phyloP scores from a whole-genome alignment of 2,797 vertebrate species.

The Vultur gryphus region DNA sequence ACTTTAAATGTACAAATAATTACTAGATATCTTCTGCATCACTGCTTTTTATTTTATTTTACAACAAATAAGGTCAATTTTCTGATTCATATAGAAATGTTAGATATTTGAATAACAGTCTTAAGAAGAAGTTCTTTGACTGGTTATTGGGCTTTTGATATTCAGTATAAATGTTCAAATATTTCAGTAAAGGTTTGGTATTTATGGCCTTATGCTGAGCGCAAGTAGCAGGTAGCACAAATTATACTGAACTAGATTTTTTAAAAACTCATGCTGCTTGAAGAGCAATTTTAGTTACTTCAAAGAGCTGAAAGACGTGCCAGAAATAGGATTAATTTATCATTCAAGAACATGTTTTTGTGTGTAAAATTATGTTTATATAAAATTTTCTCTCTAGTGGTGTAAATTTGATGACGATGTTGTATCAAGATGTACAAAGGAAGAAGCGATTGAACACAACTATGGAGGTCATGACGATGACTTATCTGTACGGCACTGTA shows the following conservation, averaged over 20 bases:
- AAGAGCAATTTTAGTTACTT: conserved; percentile 4
- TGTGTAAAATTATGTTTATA: neutral
- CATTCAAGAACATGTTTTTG: neutral
- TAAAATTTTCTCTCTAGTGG: conserved; percentile 78
- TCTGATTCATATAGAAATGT: neutral
- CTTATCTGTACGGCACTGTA: conserved; percentile 96
- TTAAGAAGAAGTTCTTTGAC: neutral
- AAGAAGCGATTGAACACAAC: conserved; percentile 98
- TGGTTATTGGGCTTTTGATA: neutral
- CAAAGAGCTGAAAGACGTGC: neutral
- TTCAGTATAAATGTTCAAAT: neutral
- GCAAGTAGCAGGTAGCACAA: neutral
- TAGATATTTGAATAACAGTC: neutral
- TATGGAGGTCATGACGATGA: conserved; percentile 97
- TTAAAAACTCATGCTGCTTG: neutral
- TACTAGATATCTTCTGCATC: neutral
- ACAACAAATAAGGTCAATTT: neutral
- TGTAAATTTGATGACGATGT: conserved; percentile 98
- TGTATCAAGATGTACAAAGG: conserved; percentile 96
- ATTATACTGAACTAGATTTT: neutral
- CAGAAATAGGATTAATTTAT: neutral
- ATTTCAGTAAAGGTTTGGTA: neutral
- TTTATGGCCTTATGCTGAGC: neutral
- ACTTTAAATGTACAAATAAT: neutral
- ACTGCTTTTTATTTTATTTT: neutral